Conservation (phyloP, 2,888 invertebrate species). For the Chrysomela aeneicollis region DNA sequence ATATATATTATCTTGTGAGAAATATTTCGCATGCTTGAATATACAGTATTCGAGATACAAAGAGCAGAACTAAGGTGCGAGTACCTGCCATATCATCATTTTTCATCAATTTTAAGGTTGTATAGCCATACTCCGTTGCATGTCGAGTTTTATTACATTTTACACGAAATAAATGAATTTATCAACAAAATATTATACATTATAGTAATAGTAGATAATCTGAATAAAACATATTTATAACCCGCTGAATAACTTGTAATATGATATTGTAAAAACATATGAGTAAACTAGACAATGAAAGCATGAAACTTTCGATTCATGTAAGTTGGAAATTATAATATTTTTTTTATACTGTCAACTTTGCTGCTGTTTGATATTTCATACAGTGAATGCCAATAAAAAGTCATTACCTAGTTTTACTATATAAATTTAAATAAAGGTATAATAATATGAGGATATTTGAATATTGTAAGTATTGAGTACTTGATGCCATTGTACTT, state of each 20-base stretch:
- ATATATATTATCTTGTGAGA: slow-evolving; percentile 21
- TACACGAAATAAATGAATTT: slow-evolving; percentile 60
- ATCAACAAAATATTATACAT: slow-evolving; percentile 58
- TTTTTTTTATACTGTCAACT: slow-evolving; percentile 59
- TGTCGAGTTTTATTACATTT: slow-evolving; percentile 61
- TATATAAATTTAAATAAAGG: slow-evolving; percentile 9
- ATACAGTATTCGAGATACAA: slow-evolving; percentile 48
- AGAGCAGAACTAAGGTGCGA: slow-evolving; percentile 49
- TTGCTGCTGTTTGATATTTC: slow-evolving; percentile 57
- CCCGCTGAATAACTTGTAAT: slow-evolving; percentile 59
- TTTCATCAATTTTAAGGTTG: slow-evolving; percentile 36
- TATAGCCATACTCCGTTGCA: slow-evolving; percentile 61
- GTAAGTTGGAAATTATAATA: slow-evolving; percentile 51
- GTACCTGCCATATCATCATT: slow-evolving; percentile 50
- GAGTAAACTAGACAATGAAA: slow-evolving; percentile 60
- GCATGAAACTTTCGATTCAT: slow-evolving; percentile 56
- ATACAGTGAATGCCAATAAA: slow-evolving; percentile 44
- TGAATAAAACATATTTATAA: slow-evolving; percentile 60
- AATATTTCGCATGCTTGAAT: slow-evolving; percentile 47
- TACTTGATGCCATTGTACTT: slow-evolving; percentile 51
- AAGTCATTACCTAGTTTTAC: slow-evolving; percentile 51
- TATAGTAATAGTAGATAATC: slow-evolving; percentile 57
- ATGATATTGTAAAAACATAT: slow-evolving; percentile 61
- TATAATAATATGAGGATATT: slow-evolving; percentile 51
- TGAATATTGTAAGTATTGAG: slow-evolving; percentile 53